Conservation (phyloP, 2,888 invertebrate genomes). For the Sphaerophoria taeniata region DNA sequence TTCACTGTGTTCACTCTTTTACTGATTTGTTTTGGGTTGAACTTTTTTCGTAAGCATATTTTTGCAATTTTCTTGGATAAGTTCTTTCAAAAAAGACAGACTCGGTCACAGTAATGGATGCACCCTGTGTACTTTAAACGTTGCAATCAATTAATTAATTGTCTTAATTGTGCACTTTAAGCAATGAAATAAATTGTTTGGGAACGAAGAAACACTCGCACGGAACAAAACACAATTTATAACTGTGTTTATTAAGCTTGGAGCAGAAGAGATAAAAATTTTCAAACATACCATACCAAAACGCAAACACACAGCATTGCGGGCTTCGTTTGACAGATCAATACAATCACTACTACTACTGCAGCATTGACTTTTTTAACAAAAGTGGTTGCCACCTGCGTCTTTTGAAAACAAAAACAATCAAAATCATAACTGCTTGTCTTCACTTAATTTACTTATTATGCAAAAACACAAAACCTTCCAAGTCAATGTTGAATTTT, state of each 20-base stretch:
- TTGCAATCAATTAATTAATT: slow-evolving; percentile 5
- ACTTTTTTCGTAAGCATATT: slow-evolving; percentile 38
- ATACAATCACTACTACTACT: slow-evolving; percentile 56
- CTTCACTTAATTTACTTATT: too few relatives aligned
- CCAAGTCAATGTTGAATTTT: too few relatives aligned
- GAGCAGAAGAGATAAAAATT: slow-evolving; percentile 49
- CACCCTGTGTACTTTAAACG: background rate
- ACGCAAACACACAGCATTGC: slow-evolving; percentile 60
- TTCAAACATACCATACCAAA: slow-evolving; percentile 41
- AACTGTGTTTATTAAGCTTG: slow-evolving; percentile 34
- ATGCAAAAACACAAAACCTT: too few relatives aligned
- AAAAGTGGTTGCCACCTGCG: slow-evolving; percentile 4
- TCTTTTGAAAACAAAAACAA: too few relatives aligned
- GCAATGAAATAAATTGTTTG: background rate
- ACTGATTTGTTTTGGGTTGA: slow-evolving; percentile 35
- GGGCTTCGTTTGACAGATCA: slow-evolving; percentile 70
- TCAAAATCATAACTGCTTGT: too few relatives aligned
- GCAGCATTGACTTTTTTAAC: background rate
- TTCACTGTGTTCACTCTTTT: too few relatives aligned
- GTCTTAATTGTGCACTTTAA: slow-evolving; percentile 24
- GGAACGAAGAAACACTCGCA: slow-evolving; percentile 22
- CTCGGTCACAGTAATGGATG: slow-evolving; percentile 17
- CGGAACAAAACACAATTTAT: slow-evolving; percentile 47
- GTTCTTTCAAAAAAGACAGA: background rate
- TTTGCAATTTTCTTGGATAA: slow-evolving; percentile 23